Percentiles rank a stretch among this genome's conserved stretches.
Evolutionary conservation across 2,888 invertebrate species (phyloP).

Genomic region (Himalopsyche tibetana): DNA sequence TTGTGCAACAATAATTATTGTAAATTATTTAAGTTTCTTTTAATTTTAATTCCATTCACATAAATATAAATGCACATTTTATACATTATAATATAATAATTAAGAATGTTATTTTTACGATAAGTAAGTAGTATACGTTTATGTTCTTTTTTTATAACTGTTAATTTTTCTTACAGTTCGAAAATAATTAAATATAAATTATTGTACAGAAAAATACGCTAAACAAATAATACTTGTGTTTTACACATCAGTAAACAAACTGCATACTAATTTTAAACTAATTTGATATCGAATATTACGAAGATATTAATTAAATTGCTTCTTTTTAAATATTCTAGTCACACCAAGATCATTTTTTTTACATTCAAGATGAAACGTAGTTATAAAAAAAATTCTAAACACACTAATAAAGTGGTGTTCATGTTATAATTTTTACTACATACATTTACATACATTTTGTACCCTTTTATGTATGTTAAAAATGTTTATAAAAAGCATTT

Average conservation of each 20-base stretch:
- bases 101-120: constrained; percentile 46
- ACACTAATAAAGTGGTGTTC: constrained; percentile 36
- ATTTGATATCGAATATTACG: constrained; percentile 23
- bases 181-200: constrained; percentile 14
- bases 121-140: constrained; percentile 41
- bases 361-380: constrained; percentile 19
- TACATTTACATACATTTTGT: too few relatives aligned
- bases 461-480: constrained; percentile 9
- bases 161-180: constrained; percentile 18
- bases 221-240: constrained; percentile 55
- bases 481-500: constrained; percentile 38
- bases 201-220: constrained; percentile 47
- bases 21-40: constrained; percentile 1
- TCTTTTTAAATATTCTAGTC: constrained; percentile 27
- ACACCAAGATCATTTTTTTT: constrained; percentile 36
- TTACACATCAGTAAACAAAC: constrained; percentile 46
- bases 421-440: constrained; percentile 13
- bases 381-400: not conserved
- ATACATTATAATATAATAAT: constrained; percentile 12
- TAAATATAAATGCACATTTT: constrained; percentile 41
- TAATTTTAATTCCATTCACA: constrained; percentile 12
- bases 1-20: constrained; percentile 29
- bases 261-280: constrained; percentile 13
- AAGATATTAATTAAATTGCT: constrained; percentile 37
- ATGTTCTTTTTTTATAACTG: constrained; percentile 43